phyloP scores from a whole-genome alignment of 2,888 invertebrate genomes.

The Clunio marinus region DNA sequence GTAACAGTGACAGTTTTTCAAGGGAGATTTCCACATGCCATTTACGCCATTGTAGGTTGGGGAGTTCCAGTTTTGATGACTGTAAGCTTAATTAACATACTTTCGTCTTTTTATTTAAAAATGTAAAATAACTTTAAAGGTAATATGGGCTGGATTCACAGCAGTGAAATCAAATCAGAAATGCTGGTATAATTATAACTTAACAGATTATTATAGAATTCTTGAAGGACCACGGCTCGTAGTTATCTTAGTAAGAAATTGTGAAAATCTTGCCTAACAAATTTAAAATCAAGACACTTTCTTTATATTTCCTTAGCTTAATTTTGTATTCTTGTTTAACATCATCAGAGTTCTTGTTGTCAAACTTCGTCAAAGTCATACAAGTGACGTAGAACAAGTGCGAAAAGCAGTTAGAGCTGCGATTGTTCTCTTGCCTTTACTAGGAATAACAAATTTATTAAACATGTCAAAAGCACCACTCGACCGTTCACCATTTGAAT shows the following conservation, averaged over 20 bases:
- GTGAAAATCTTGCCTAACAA: neutral
- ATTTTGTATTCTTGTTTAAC: conserved; percentile 71
- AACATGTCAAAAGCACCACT: conserved; percentile 68
- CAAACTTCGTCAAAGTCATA: conserved; percentile 67
- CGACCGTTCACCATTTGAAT: conserved; percentile 63
- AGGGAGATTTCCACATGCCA: conserved; percentile 55
- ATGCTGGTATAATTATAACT: conserved; percentile 82
- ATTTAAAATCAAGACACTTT: conserved; percentile 2
- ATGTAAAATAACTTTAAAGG: conserved; percentile 37
- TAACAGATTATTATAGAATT: conserved; percentile 79
- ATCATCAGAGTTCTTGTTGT: conserved; percentile 74
- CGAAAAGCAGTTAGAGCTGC: conserved; percentile 78
- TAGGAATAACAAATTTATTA: conserved; percentile 75
- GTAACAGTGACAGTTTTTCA: conserved; percentile 71
- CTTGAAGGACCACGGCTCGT: conserved; percentile 80
- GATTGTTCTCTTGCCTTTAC: conserved; percentile 69
- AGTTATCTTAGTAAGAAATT: conserved; percentile 68
- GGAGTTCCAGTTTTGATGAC: conserved; percentile 66
- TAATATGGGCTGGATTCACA: conserved; percentile 64
- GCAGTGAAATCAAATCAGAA: conserved; percentile 53
- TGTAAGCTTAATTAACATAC: neutral
- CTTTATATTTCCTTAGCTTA: conserved; percentile 57
- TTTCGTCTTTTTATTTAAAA: neutral
- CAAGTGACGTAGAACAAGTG: conserved; percentile 70
- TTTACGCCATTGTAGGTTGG: conserved; percentile 70